Percentiles rank a stretch among this genome's conserved stretches.
Evolutionary conservation across 2,113 vertebrate species (phyloP).

Genomic region (Myiopsitta monachus): DNA sequence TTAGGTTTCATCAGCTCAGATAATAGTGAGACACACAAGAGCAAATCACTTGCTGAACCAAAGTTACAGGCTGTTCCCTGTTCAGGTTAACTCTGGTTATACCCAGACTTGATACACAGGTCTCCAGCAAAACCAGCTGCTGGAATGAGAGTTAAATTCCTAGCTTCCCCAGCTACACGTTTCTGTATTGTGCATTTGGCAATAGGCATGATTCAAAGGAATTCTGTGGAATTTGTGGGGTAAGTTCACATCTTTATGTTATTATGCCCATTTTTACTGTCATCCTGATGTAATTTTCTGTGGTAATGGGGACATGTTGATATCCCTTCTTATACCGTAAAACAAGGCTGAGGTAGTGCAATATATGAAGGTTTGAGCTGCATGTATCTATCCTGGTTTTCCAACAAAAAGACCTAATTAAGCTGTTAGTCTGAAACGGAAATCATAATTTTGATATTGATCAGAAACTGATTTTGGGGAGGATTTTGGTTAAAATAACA

Average conservation of each 20-base stretch:
- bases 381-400: not conserved
- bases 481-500: constrained; percentile 39
- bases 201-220: not conserved
- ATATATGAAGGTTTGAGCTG: not conserved
- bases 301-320: rapidly evolving
- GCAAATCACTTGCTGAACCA: not conserved
- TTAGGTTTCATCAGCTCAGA: not conserved
- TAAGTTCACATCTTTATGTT: not conserved
- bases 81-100: not conserved
- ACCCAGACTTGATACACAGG: not conserved
- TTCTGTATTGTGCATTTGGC: rapidly evolving
- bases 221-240: not conserved
- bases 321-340: not conserved
- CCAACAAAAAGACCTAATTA: not conserved
- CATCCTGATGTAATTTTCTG: not conserved
- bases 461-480: not conserved
- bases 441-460: rapidly evolving
- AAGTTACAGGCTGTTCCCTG: not conserved
- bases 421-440: not conserved
- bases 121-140: not conserved
- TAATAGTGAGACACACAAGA: not conserved
- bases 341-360: not conserved
- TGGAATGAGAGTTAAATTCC: not conserved
- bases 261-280: not conserved
- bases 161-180: rapidly evolving